Evolutionary conservation across 1,140 invertebrate species (phyloP), one percentile per base, ranked within the genome.

Genomic region (Plectrocnemia conspersa): DNA sequence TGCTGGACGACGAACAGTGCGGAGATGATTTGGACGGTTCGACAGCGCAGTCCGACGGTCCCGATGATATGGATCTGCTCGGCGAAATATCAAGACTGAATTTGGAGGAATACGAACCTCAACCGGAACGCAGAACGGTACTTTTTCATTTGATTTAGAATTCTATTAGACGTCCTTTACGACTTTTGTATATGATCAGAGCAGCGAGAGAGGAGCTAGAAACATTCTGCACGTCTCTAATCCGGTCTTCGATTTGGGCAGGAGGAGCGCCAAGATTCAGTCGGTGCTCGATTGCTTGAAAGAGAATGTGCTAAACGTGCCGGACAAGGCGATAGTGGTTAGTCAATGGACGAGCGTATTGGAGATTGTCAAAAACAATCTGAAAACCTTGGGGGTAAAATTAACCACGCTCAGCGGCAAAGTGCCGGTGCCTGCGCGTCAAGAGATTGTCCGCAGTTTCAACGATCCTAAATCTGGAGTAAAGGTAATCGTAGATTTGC

Each of bases 281-380:
- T 73, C 75, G 2, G 73, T 86, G 3, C 65, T 88, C 33, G 67
- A 82, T 4, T 76, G 77, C 25, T 62, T 88, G 0, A 63, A 79
- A 35, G 66, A 79, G 36, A 75, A 71, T 13, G 70, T 86, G n/a
- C 63, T 85, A 15, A 21, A 23, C 16, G 62, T 64, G 61, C 68
- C 71, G n/a, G 85, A 90, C 52, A 90, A 89, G 65, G 77, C 79
- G n/a, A 83, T 94, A 2, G 76, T 94, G 5, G 89, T 95, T 1
- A 93, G 91, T 0, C 90, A 94, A 65, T 95, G 90, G 90, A 84
- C 88, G 0, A 79, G 79, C 1, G 80, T 91, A 63, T 67, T 95
- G 4, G 66, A 81, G 1, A 76, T 94, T 21, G 68, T 94, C 10
- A 75, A 77, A 22, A 52, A 65, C 1, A 80, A 86, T 65, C 69